These are phyloP conservation scores for Lymantria dispar DNA, from an alignment of 2,888 invertebrate genomes.

Conservation along the genomic window DNA sequence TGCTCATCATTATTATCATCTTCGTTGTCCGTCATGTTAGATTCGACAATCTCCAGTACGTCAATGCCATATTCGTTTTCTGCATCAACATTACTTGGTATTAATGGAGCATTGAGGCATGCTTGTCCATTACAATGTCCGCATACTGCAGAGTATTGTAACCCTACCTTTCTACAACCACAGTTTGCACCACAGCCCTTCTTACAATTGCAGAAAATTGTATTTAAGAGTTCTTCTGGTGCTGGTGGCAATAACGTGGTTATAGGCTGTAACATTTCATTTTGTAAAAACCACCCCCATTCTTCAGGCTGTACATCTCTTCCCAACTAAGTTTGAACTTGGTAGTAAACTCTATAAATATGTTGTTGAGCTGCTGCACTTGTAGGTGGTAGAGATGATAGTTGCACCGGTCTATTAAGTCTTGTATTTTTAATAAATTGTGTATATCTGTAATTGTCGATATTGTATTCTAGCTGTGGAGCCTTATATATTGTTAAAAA, in stretches of 20 bases:
- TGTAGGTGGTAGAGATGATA: constrained; percentile 39
- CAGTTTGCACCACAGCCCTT: too few relatives aligned
- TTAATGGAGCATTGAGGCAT: constrained; percentile 20
- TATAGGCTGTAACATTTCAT: constrained; percentile 41
- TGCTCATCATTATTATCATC: background rate
- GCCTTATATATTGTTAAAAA: too few relatives aligned
- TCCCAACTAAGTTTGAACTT: constrained; percentile 2
- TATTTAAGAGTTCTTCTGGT: too few relatives aligned
- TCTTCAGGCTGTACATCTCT: background rate
- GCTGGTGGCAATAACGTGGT: too few relatives aligned
- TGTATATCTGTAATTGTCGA: too few relatives aligned
- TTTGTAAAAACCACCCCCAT: constrained; percentile 37
- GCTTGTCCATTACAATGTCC: too few relatives aligned
- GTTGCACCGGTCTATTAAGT: constrained; percentile 39
- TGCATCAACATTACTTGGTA: background rate
- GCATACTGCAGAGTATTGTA: too few relatives aligned
- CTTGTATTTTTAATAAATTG: constrained; percentile 31
- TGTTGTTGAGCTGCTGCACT: constrained; percentile 31
- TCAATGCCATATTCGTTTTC: background rate
- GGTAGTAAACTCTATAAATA: background rate
- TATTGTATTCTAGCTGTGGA: too few relatives aligned
- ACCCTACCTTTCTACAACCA: too few relatives aligned
- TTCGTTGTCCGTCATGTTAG: too few relatives aligned
- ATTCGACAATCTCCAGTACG: too few relatives aligned
- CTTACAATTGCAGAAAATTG: too few relatives aligned